Percentiles rank a stretch among this genome's conserved stretches.
Evolutionary conservation across 2,888 invertebrate genomes (phyloP).

Genomic region (Calliopum simillimum): DNA sequence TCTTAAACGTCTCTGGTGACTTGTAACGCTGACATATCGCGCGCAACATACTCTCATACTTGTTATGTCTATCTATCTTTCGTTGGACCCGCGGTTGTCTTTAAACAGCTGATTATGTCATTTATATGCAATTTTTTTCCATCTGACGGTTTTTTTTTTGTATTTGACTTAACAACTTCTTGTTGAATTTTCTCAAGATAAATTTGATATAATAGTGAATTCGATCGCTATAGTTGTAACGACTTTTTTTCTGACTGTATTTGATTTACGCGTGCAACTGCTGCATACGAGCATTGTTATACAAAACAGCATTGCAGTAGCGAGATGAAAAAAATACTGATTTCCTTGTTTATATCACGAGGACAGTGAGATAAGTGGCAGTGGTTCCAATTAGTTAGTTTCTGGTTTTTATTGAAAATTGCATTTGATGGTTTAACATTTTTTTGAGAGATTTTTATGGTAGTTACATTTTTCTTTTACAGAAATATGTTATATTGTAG

Average conservation of each 20-base stretch:
- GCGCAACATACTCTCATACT: neutral
- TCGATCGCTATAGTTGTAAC: neutral
- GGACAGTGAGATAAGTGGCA: slow-evolving; percentile 8
- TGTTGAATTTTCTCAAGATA: neutral
- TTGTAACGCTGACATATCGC: slow-evolving; percentile 27
- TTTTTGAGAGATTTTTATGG: too few relatives aligned
- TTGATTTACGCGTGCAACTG: neutral
- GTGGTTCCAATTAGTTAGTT: too few relatives aligned
- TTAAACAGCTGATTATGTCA: slow-evolving; percentile 59
- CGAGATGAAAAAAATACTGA: slow-evolving; percentile 20
- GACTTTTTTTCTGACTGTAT: neutral
- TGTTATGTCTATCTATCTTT: slow-evolving; percentile 32
- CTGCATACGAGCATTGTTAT: neutral
- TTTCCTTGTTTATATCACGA: slow-evolving; percentile 26
- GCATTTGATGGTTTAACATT: too few relatives aligned
- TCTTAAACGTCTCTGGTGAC: neutral
- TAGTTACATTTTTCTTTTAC: too few relatives aligned
- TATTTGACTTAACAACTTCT: neutral
- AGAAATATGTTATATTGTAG: too few relatives aligned
- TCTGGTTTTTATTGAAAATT: too few relatives aligned
- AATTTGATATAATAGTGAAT: slow-evolving; percentile 1
- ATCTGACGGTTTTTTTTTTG: neutral
- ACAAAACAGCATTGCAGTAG: too few relatives aligned
- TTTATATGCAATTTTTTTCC: slow-evolving; percentile 37
- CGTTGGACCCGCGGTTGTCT: slow-evolving; percentile 31